These are phyloP conservation scores for Drosophila limbata DNA, from an alignment of 2,888 invertebrate species.

Conservation along the genomic window DNA sequence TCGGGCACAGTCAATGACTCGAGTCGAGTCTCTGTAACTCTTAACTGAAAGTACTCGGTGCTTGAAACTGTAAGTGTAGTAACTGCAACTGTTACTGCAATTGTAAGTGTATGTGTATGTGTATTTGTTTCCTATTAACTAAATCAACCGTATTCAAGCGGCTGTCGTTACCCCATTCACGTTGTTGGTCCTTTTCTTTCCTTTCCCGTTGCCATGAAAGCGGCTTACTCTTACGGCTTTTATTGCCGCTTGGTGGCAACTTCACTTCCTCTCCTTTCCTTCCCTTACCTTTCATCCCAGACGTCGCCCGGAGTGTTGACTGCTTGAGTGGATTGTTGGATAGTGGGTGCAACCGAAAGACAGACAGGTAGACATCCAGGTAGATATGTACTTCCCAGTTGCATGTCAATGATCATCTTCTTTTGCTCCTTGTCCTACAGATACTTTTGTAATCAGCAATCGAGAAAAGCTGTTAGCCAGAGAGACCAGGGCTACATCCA, in stretches of 20 bases:
- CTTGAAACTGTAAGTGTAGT: conserved; percentile 12
- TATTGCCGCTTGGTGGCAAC: conserved; percentile 42
- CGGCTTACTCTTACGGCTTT: conserved; percentile 64
- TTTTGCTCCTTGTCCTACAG: conserved; percentile 48
- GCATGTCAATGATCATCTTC: conserved; percentile 62
- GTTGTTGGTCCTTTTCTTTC: conserved; percentile 1
- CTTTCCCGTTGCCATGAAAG: conserved; percentile 39
- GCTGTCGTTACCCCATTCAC: conserved; percentile 26
- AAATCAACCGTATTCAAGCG: conserved; percentile 70
- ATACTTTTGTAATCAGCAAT: conserved; percentile 68
- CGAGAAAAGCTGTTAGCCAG: conserved; percentile 49
- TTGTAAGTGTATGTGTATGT: conserved; percentile 14
- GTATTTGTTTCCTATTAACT: conserved; percentile 72
- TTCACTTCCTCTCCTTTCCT: not conserved
- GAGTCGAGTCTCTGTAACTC: conserved; percentile 28
- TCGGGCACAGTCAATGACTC: conserved; percentile 53
- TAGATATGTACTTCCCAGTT: conserved; percentile 45
- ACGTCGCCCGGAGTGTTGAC: conserved; percentile 57
- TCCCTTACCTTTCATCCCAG: conserved; percentile 14
- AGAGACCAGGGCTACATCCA: conserved; percentile 47
- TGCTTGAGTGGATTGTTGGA: conserved; percentile 50
- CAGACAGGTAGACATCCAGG: conserved; percentile 35
- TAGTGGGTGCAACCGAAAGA: conserved; percentile 28
- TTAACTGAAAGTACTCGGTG: conserved; percentile 34
- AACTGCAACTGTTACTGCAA: conserved; percentile 1